These are phyloP conservation scores for Poeciliopsis prolifica DNA, from an alignment of 2,113 vertebrate species.

Conservation along the genomic window DNA sequence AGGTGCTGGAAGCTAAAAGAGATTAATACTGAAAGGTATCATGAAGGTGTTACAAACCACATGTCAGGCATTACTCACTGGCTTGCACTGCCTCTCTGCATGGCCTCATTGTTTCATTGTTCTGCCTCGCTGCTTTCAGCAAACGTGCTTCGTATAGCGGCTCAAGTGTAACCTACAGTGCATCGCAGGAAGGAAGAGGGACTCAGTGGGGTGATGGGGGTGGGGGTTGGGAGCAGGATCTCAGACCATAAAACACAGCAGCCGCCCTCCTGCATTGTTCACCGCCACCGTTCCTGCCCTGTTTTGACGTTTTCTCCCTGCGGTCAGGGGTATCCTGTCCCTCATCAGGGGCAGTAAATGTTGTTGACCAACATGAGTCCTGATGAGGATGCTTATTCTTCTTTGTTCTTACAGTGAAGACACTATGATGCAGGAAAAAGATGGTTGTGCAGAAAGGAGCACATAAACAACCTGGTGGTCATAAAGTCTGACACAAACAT, in stretches of 20 bases:
- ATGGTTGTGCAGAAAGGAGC: constrained; percentile 25
- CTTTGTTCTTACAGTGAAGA: constrained; percentile 59
- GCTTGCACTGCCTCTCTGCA: constrained; percentile 32
- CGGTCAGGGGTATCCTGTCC: constrained; percentile 73
- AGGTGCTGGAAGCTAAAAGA: constrained; percentile 18
- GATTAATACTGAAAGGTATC: constrained; percentile 31
- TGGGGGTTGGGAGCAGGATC: constrained; percentile 69
- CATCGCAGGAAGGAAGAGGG: constrained; percentile 84
- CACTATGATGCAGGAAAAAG: constrained; percentile 42
- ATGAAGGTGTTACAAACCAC: constrained; percentile 40
- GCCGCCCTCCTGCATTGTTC: constrained; percentile 81
- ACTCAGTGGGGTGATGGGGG: constrained; percentile 47
- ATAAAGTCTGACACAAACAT: constrained; percentile 30
- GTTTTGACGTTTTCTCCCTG: constrained; percentile 69
- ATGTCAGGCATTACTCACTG: constrained; percentile 34
- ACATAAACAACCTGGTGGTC: constrained; percentile 39
- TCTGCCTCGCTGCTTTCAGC: constrained; percentile 64
- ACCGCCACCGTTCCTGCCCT: constrained; percentile 61
- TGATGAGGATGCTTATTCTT: constrained; percentile 34
- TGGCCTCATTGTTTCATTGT: constrained; percentile 79
- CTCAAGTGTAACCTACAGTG: constrained; percentile 82
- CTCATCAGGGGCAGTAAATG: constrained; percentile 74
- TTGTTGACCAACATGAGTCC: constrained; percentile 66
- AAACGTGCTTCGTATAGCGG: constrained; percentile 60
- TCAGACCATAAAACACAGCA: constrained; percentile 78